phyloP scores from a whole-genome alignment of 2,113 vertebrate species.

The Nycticorax nycticorax region DNA sequence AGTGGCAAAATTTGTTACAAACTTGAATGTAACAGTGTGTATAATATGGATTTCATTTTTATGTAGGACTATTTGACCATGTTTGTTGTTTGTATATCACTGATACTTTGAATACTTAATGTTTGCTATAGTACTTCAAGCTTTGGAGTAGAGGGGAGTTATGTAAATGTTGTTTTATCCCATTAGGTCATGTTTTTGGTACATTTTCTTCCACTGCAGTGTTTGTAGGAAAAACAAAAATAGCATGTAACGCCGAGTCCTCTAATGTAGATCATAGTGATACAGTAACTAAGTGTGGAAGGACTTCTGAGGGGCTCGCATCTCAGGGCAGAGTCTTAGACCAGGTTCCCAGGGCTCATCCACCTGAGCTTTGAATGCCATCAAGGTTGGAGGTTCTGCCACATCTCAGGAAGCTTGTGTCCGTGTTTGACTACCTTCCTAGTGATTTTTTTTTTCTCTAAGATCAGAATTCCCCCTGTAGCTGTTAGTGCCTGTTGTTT shows the following conservation, averaged over 20 bases:
- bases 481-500: not conserved
- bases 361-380: not conserved
- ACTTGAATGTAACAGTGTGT: not conserved
- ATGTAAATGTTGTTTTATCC: not conserved
- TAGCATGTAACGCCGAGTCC: not conserved
- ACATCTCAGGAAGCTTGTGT: not conserved
- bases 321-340: not conserved
- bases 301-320: not conserved
- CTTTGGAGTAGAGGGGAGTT: not conserved
- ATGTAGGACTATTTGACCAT: rapidly evolving
- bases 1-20: not conserved
- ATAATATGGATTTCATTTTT: not conserved
- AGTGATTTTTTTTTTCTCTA: not conserved
- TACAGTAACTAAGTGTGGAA: not conserved
- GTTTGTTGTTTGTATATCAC: not conserved
- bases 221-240: not conserved
- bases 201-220: not conserved
- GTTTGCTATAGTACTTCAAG: not conserved
- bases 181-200: not conserved
- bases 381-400: rapidly evolving
- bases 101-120: not conserved
- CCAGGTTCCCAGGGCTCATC: not conserved
- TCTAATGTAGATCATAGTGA: not conserved
- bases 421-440: not conserved
- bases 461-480: not conserved